These are phyloP conservation scores for Nothura maculosa DNA, from an alignment of 2,797 vertebrate species.

Conservation along the genomic window DNA sequence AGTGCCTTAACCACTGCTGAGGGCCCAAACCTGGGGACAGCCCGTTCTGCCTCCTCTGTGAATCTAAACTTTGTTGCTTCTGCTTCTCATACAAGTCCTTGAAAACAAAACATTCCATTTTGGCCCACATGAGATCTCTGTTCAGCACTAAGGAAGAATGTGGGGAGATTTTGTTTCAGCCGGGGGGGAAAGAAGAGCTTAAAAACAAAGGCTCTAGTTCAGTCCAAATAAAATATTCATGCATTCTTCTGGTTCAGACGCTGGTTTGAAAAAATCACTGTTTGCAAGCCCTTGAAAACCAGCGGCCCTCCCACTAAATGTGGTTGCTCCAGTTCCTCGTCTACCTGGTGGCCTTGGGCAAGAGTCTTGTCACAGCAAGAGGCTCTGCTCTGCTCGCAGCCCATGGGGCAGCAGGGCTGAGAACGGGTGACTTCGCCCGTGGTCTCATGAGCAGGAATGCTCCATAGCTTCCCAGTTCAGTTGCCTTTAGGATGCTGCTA, in stretches of 20 bases:
- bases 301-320: slow-evolving; percentile 6
- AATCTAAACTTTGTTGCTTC: background rate
- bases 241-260: background rate
- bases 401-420: background rate
- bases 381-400: background rate
- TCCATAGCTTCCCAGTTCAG: background rate
- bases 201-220: slow-evolving; percentile 11
- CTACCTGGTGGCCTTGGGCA: background rate
- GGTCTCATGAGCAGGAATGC: too few relatives aligned
- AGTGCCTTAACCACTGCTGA: background rate
- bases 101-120: background rate
- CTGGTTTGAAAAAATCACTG: slow-evolving; percentile 23
- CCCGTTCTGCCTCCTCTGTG: background rate
- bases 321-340: slow-evolving; percentile 1
- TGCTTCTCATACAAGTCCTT: background rate
- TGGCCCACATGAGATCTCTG: background rate
- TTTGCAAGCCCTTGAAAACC: slow-evolving; percentile 19
- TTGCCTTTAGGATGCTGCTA: background rate
- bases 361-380: background rate
- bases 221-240: slow-evolving; percentile 36
- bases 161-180: background rate
- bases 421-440: background rate
- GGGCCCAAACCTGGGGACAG: background rate
- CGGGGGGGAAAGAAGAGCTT: background rate
- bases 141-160: background rate